These are phyloP conservation scores for Campylorhamphus procurvoides DNA, from an alignment of 2,113 vertebrate species.

Conservation along the genomic window DNA sequence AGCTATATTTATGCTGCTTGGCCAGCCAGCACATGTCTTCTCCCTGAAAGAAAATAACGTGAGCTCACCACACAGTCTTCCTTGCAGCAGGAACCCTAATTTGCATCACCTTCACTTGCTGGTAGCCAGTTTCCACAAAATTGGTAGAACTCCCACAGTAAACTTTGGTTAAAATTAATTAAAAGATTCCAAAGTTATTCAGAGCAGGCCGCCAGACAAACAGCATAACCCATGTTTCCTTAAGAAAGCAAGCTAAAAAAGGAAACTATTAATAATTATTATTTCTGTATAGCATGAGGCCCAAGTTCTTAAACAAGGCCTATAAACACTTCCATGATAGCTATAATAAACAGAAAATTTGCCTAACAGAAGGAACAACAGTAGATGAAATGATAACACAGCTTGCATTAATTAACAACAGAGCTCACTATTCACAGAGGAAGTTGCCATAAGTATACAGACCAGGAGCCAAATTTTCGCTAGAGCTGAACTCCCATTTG, in stretches of 20 bases:
- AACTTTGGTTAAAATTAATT: slow-evolving; percentile 44
- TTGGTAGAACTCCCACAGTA: background rate
- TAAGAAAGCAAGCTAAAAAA: slow-evolving; percentile 23
- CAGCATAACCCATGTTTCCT: background rate
- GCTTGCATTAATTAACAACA: slow-evolving; percentile 47
- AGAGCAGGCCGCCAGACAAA: slow-evolving; percentile 7
- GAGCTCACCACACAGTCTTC: background rate
- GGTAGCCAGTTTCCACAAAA: background rate
- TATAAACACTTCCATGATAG: background rate
- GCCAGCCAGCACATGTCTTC: background rate
- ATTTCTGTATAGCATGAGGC: background rate
- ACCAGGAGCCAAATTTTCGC: background rate
- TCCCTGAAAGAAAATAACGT: background rate
- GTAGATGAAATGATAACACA: slow-evolving; percentile 32
- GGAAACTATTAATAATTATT: background rate
- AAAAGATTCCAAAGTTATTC: slow-evolving; percentile 15
- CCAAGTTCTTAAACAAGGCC: slow-evolving; percentile 18
- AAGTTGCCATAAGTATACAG: slow-evolving; percentile 18
- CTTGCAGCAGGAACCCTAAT: slow-evolving; percentile 4
- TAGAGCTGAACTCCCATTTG: background rate
- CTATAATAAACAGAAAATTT: slow-evolving; percentile 36
- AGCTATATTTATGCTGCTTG: slow-evolving; percentile 23
- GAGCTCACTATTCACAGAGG: slow-evolving; percentile 9
- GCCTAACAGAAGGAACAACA: slow-evolving; percentile 45
- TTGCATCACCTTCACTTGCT: background rate